A percentile compares a stretch with the other conserved stretches of the same genome.
These are phyloP conservation scores for Tor tambroides DNA, from an alignment of 2,113 vertebrate genomes.

Conservation along the genomic window DNA sequence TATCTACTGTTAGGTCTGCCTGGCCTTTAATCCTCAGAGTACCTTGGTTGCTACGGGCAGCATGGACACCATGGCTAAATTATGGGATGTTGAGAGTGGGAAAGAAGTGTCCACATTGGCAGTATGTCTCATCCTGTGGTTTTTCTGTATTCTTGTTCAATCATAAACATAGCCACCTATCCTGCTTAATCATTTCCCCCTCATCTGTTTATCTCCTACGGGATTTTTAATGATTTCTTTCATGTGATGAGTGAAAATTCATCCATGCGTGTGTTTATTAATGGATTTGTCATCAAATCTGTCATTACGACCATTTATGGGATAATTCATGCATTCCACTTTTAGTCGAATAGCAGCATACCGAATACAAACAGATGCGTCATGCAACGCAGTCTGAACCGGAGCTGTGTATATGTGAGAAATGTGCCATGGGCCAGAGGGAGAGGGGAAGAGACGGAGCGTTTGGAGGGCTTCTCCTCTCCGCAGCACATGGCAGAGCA, in stretches of 20 bases:
- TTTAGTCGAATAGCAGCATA: neutral
- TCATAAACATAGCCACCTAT: neutral
- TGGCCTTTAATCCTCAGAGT: conserved; percentile 94
- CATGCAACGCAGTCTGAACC: neutral
- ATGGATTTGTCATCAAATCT: conserved; percentile 41
- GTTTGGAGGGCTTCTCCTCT: neutral
- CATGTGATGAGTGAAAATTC: conserved; percentile 14
- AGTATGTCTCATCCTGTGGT: conserved; percentile 69
- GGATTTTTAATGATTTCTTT: neutral
- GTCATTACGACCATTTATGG: conserved; percentile 16
- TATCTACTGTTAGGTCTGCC: conserved; percentile 81
- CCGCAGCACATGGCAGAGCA: conserved; percentile 14
- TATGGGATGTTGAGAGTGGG: conserved; percentile 91
- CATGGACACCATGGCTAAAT: conserved; percentile 87
- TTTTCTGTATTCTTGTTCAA: neutral
- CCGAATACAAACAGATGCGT: neutral
- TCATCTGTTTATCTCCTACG: neutral
- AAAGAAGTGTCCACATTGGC: conserved; percentile 82
- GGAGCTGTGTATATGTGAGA: neutral
- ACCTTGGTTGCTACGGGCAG: conserved; percentile 93
- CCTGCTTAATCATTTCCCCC: neutral
- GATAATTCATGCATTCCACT: conserved; percentile 34
- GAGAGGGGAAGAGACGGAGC: neutral
- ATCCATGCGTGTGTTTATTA: conserved; percentile 25
- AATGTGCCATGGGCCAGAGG: neutral